Base-by-base conservation (phyloP, 64 coral and sea anemone species). In the Anthopleura sola region DNA sequence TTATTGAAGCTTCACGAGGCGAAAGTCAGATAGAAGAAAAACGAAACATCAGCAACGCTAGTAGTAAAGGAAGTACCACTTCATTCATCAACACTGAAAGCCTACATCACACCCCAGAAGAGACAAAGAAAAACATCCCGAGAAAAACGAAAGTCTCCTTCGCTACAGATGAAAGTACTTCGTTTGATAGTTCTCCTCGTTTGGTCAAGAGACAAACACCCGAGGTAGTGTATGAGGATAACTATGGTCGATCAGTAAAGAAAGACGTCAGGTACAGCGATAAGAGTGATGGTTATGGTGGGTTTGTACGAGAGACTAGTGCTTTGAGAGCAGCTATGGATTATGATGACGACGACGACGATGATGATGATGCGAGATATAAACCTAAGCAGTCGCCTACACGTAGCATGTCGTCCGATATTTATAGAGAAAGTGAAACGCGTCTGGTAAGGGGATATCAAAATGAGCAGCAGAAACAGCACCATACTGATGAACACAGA, bases 271-370 rank as follows among this genome's bases (percentile, higher is more conserved):
- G 31, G 66, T 71, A 34, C 15, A 34, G 14, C 12, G 26, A 71
- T 8, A 79, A 79, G 37, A 79, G 20, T 16, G 44, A 47, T 26
- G 36, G 55, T 80, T 78, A 86, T 69, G 87, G 90, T 69, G 90
- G 91, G 75, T 97, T 97, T 90, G 88, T 97, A 31, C 78, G 71
- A 82, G 94, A 97, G 68, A 97, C 94, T 49, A 90, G 54, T 81
- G 94, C 94, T 55, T 90, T 97, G 32, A 83, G 94, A 92, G 94
- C 94, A 57, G 94, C 94, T 23, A 97, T 97, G 94, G 85, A 92
- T 32, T 97, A 97, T 93, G 85, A 78, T 33, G 66, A 88, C 87
- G 93, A 91, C 36, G 86, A 95, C 56, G 93, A 95, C 37, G 82
- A 71, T 31, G 66, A 64, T 12, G 76, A 79, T 79, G 66, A 71